Conservation (phyloP, 1,140 invertebrate genomes). For the Micrasema longulum region DNA sequence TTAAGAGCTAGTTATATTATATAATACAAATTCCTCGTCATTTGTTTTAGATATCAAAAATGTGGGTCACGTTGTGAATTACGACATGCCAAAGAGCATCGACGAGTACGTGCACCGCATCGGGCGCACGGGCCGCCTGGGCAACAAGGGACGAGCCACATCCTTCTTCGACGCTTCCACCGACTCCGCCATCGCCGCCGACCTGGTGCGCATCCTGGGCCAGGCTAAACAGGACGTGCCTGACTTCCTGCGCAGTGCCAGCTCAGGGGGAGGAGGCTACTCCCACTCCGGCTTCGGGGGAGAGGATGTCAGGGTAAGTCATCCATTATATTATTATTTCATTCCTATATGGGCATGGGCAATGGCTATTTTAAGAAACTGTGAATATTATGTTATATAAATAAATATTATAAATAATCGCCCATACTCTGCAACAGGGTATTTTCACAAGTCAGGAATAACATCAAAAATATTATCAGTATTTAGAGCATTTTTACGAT, state of each 20-base stretch:
- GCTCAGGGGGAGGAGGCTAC: slow-evolving; percentile 60
- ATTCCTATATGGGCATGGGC: too few species aligned
- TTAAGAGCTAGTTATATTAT: too few species aligned
- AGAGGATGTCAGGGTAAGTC: slow-evolving; percentile 63
- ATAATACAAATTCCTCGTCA: too few species aligned
- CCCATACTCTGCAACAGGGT: too few species aligned
- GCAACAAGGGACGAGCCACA: slow-evolving; percentile 89
- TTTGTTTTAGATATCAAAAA: slow-evolving; percentile 78
- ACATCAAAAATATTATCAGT: too few species aligned
- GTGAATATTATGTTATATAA: too few species aligned
- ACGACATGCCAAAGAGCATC: slow-evolving; percentile 87
- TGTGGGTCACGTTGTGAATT: slow-evolving; percentile 92
- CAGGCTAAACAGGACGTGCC: slow-evolving; percentile 75
- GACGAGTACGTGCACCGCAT: slow-evolving; percentile 97
- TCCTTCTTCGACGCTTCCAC: slow-evolving; percentile 83
- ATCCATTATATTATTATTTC: background rate
- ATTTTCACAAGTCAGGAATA: too few species aligned
- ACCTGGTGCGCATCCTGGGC: slow-evolving; percentile 79
- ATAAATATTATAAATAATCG: too few species aligned
- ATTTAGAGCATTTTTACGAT: too few species aligned
- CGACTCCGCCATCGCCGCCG: slow-evolving; percentile 72
- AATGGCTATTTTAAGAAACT: too few species aligned
- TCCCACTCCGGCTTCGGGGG: slow-evolving; percentile 64
- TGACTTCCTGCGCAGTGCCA: slow-evolving; percentile 68
- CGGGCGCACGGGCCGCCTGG: slow-evolving; percentile 93